Percentiles rank a stretch among this genome's conserved stretches.
Conservation (phyloP, 2,888 invertebrate genomes). For the Crepidodera aurea region DNA sequence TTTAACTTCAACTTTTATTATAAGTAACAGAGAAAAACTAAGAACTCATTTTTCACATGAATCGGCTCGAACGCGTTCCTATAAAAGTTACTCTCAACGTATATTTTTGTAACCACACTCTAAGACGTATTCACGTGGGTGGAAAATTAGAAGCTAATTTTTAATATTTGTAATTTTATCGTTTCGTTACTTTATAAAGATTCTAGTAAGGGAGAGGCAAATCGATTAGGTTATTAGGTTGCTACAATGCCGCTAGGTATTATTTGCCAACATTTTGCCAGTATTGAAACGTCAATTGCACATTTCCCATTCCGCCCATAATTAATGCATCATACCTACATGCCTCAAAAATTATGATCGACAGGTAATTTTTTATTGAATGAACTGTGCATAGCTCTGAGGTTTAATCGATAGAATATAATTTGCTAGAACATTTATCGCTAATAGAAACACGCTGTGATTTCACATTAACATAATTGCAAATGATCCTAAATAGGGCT, state of each 20-base stretch:
- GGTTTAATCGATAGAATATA: conserved; percentile 43
- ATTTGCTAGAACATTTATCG: conserved; percentile 46
- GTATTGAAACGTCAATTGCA: conserved; percentile 31
- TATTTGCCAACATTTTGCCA: conserved; percentile 20
- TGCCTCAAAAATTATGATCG: conserved; percentile 37
- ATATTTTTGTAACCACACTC: conserved; percentile 12
- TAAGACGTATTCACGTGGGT: conserved; percentile 18
- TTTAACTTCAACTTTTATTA: conserved; percentile 10
- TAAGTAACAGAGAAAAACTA: conserved; percentile 16
- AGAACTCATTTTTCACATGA: conserved; percentile 22
- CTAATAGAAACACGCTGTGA: conserved; percentile 48
- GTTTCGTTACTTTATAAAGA: conserved; percentile 26
- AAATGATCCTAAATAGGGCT: conserved; percentile 3
- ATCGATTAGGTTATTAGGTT: conserved; percentile 26
- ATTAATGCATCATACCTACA: conserved; percentile 31
- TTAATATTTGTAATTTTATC: conserved; percentile 23
- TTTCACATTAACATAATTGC: conserved; percentile 52
- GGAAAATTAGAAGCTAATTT: conserved; percentile 31
- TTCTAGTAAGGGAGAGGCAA: conserved; percentile 17
- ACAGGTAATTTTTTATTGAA: conserved; percentile 42
- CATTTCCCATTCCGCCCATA: conserved; percentile 28
- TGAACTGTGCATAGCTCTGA: conserved; percentile 31
- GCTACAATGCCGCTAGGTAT: conserved; percentile 27
- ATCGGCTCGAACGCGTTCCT: background rate
- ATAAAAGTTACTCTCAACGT: conserved; percentile 14